Evolutionary conservation across 2,797 vertebrate species (phyloP).

Genomic region (Falco naumanni): DNA sequence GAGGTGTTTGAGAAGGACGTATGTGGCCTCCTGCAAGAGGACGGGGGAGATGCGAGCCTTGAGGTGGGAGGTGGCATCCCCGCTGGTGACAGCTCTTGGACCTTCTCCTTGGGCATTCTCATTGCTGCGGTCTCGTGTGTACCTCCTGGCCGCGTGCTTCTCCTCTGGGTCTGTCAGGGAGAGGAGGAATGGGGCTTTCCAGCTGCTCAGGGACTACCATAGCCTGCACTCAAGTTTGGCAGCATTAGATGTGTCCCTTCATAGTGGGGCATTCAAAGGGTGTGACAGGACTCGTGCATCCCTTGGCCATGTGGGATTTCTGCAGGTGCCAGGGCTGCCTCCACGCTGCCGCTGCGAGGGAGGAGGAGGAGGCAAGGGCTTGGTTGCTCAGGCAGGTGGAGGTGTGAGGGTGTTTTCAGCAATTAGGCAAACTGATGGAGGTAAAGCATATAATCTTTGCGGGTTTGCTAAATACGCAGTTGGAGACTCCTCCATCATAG

Average conservation of each 20-base stretch:
- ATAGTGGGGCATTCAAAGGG: rapidly evolving
- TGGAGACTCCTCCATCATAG: background rate
- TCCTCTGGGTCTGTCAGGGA: background rate
- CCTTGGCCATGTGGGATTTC: background rate
- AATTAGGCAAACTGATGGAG: background rate
- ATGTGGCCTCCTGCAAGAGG: rapidly evolving
- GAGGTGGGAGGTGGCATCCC: background rate
- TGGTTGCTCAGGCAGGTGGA: background rate
- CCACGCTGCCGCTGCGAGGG: too few species aligned
- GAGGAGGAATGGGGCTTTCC: background rate
- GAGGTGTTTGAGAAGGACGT: background rate
- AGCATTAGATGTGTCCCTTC: background rate
- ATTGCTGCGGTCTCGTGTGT: background rate
- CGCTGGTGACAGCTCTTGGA: background rate
- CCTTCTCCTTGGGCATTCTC: background rate
- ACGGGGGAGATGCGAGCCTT: background rate
- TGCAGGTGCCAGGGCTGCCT: background rate
- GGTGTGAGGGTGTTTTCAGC: background rate
- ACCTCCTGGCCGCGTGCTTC: background rate
- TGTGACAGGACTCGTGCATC: background rate
- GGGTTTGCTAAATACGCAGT: background rate
- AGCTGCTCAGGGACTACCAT: background rate
- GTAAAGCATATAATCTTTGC: background rate
- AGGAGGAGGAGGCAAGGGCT: background rate
- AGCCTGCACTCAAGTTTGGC: background rate